phyloP scores from a whole-genome alignment of 2,888 invertebrate species.

The Hydriomena furcata region DNA sequence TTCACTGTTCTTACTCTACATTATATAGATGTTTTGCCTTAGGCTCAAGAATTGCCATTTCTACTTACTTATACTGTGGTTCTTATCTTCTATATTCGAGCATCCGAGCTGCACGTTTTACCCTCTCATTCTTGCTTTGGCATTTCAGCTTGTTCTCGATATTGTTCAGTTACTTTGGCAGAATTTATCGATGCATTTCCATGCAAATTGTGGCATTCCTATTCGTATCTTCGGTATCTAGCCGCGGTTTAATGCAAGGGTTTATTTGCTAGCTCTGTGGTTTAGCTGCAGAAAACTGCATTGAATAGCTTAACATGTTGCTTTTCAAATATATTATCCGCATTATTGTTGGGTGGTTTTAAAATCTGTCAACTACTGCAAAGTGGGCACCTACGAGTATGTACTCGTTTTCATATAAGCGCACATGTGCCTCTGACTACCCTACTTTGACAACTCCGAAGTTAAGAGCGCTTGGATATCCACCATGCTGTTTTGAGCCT shows the following conservation, averaged over 20 bases:
- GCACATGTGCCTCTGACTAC: too few species aligned
- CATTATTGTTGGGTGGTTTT: too few species aligned
- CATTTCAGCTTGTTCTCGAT: conserved; percentile 14
- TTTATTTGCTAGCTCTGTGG: conserved; percentile 11
- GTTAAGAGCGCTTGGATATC: too few species aligned
- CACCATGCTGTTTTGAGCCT: too few species aligned
- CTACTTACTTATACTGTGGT: background rate
- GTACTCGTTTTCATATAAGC: too few species aligned
- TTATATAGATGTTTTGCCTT: too few species aligned
- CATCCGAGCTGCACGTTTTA: conserved; percentile 12
- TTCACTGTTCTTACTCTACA: background rate
- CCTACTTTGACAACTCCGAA: too few species aligned
- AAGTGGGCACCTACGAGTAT: too few species aligned
- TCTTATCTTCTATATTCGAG: conserved; percentile 1
- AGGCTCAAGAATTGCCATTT: too few species aligned
- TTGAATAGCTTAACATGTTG: conserved; percentile 2
- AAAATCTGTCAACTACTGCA: too few species aligned
- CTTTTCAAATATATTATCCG: too few species aligned
- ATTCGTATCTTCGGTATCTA: conserved; percentile 10
- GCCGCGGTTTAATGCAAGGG: conserved; percentile 13
- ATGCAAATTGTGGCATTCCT: conserved; percentile 23
- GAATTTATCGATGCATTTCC: conserved; percentile 27
- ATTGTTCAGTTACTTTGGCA: conserved; percentile 17
- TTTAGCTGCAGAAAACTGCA: conserved; percentile 2
- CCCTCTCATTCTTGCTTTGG: conserved; percentile 18